Evolutionary conservation across 2,113 vertebrate species (phyloP).

Genomic region (Falco punctatus): DNA sequence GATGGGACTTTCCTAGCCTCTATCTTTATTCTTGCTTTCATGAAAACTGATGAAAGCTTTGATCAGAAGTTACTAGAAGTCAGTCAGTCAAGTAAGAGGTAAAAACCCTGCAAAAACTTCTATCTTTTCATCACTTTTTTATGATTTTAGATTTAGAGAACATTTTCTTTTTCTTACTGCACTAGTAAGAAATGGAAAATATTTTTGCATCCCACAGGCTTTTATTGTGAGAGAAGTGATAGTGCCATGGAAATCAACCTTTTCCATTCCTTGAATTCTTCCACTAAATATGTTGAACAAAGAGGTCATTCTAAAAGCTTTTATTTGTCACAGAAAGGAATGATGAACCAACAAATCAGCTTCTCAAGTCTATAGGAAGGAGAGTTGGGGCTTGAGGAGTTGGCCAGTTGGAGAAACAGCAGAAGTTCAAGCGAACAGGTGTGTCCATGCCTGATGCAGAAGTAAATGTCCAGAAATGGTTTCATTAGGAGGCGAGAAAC

Average conservation of each 20-base stretch:
- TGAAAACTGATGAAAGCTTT: neutral
- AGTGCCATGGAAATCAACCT: neutral
- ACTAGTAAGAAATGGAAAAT: neutral
- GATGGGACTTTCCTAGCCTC: neutral
- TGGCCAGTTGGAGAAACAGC: neutral
- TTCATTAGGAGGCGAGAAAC: neutral
- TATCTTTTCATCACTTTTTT: neutral
- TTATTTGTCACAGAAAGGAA: neutral
- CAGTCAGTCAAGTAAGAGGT: neutral
- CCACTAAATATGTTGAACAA: slow-evolving; percentile 20
- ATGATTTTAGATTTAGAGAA: neutral
- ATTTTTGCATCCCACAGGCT: neutral
- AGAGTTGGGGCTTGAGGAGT: neutral
- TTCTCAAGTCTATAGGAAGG: neutral
- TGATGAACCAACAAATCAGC: neutral
- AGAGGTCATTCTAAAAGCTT: slow-evolving; percentile 7
- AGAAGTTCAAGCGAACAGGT: neutral
- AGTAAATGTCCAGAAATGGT: neutral
- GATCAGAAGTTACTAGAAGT: neutral
- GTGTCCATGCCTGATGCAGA: neutral
- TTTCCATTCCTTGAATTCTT: neutral
- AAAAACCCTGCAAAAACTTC: neutral
- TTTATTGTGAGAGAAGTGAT: neutral
- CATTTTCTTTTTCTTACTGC: neutral
- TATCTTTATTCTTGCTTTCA: neutral